phyloP scores from a whole-genome alignment of 2,113 vertebrate species.

The Psittacara wagleri region DNA sequence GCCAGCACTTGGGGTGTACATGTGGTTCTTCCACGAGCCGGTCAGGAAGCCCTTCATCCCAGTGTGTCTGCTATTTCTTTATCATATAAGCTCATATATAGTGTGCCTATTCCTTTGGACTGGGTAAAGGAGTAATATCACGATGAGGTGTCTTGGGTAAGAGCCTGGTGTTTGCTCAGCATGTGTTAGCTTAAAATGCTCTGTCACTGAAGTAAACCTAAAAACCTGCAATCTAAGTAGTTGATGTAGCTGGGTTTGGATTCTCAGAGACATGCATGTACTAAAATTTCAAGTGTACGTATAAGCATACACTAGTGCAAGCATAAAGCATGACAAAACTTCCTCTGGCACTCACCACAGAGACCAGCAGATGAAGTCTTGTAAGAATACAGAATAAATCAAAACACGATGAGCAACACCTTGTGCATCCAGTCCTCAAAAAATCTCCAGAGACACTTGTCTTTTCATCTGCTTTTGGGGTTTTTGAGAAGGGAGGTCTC shows the following conservation, averaged over 20 bases:
- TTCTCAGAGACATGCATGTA: background rate
- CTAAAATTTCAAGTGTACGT: background rate
- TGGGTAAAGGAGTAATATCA: background rate
- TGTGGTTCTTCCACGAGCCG: background rate
- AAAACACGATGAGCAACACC: background rate
- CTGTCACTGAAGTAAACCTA: background rate
- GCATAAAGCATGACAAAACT: background rate
- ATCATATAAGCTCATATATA: background rate
- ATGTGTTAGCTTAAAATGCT: background rate
- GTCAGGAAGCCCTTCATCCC: background rate
- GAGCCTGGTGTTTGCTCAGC: background rate
- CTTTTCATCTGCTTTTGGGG: background rate
- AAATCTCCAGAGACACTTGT: background rate
- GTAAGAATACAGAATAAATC: background rate
- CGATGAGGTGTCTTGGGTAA: background rate
- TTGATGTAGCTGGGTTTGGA: background rate
- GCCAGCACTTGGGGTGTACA: rapidly evolving
- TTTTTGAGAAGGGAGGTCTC: background rate
- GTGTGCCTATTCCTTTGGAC: background rate
- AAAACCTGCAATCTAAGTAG: background rate
- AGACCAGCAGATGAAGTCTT: constrained; percentile 3
- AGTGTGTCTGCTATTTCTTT: background rate
- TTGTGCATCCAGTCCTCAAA: background rate
- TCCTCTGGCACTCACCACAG: background rate
- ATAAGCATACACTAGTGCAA: background rate